Conservation (phyloP, 2,113 vertebrate species). For the Gallinago media region DNA sequence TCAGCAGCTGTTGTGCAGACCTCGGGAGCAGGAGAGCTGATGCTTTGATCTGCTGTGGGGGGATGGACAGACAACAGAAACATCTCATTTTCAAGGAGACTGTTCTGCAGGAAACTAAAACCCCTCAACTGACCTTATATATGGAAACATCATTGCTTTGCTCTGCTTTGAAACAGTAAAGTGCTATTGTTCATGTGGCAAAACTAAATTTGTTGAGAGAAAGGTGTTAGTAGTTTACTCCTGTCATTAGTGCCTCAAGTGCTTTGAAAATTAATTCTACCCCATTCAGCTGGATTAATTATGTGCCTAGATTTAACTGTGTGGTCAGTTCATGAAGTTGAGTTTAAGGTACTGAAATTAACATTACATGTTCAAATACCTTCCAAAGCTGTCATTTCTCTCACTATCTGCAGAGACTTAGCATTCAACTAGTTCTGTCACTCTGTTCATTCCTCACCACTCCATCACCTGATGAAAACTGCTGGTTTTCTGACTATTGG, state of each 20-base stretch:
- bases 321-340: background rate
- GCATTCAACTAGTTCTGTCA: background rate
- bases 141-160: background rate
- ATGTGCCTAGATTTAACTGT: background rate
- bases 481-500: too few species aligned
- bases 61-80: slow-evolving; percentile 11
- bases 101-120: background rate
- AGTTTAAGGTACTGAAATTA: background rate
- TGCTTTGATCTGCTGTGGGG: slow-evolving; percentile 53
- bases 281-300: background rate
- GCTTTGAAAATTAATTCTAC: background rate
- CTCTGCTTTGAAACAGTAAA: slow-evolving; percentile 10
- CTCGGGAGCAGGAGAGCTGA: background rate
- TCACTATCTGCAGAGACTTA: background rate
- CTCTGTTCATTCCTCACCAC: background rate
- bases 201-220: background rate
- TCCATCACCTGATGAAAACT: background rate
- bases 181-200: background rate
- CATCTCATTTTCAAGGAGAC: slow-evolving; percentile 13
- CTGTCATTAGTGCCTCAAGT: background rate
- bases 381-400: background rate
- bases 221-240: background rate
- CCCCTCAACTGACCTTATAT: background rate
- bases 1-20: slow-evolving; percentile 40
- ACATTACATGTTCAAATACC: background rate